A percentile compares a stretch with the other conserved stretches of the same genome.
These are phyloP conservation scores for Sylvicola cinctus DNA, from an alignment of 2,888 invertebrate species.

Conservation along the genomic window DNA sequence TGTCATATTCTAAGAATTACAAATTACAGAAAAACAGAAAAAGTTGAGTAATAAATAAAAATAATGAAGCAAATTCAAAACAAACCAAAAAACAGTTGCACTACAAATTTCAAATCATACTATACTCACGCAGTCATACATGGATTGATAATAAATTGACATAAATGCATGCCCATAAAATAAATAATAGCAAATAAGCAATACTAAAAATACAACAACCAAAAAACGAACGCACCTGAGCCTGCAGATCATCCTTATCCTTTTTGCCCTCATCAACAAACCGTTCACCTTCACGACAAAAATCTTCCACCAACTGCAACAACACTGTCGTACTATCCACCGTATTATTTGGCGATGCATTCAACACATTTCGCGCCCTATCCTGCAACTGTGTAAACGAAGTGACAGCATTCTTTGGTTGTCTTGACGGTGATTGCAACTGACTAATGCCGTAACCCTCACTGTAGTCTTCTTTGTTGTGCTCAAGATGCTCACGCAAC, in stretches of 20 bases:
- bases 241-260: conserved; percentile 49
- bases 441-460: conserved; percentile 24
- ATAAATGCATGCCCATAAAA: too few species aligned
- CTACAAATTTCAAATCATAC: too few species aligned
- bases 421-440: conserved; percentile 15
- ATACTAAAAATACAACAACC: too few species aligned
- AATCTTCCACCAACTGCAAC: conserved; percentile 37
- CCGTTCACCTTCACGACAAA: conserved; percentile 34
- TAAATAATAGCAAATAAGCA: too few species aligned
- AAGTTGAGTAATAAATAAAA: not conserved
- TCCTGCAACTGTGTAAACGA: conserved; percentile 22
- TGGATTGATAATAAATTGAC: too few species aligned
- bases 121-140: too few species aligned
- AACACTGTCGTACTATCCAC: conserved; percentile 24
- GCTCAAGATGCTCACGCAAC: conserved; percentile 23
- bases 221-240: conserved; percentile 34
- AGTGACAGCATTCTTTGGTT: conserved; percentile 9
- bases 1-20: too few species aligned
- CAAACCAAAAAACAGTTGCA: not conserved
- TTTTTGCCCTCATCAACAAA: conserved; percentile 40
- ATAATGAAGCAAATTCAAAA: conserved; percentile 1
- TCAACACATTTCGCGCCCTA: conserved; percentile 19
- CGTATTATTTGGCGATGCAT: conserved; percentile 16
- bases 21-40: too few species aligned
- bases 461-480: conserved; percentile 27